Conservation (phyloP, 2,888 invertebrate genomes). For the Steinernema carpocapsae region DNA sequence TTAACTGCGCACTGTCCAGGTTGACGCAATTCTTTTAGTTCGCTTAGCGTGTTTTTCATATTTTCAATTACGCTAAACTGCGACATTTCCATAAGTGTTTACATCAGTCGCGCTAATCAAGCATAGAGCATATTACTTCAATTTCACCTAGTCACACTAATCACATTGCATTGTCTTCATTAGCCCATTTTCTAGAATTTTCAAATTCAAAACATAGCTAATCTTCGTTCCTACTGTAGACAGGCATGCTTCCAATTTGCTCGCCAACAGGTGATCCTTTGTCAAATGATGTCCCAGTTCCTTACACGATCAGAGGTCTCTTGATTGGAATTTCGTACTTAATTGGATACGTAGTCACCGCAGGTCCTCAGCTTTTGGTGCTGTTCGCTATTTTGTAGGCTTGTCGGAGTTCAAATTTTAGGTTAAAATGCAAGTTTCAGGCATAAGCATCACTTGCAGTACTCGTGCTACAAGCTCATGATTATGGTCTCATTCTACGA, state of each 20-base stretch:
- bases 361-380: background rate
- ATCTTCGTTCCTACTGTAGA: background rate
- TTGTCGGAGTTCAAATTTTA: background rate
- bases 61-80: no score
- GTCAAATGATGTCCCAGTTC: background rate
- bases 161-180: no score
- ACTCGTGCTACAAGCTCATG: conserved; percentile 37
- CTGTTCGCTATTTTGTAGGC: conserved; percentile 1
- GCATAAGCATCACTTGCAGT: conserved; percentile 14
- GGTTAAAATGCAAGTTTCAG: conserved; percentile 14
- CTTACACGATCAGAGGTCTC: background rate
- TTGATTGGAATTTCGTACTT: conserved; percentile 1
- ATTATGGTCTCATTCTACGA: conserved; percentile 28
- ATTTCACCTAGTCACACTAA: no score
- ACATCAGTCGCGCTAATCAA: no score
- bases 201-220: no score
- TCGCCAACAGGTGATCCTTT: background rate
- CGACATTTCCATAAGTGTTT: no score
- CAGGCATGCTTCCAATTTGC: background rate
- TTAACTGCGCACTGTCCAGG: no score
- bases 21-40: no score
- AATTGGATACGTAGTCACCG: background rate
- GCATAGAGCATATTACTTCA: no score
- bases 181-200: background rate
- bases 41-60: no score